These are phyloP conservation scores for Gymnoscopelus braueri DNA, from an alignment of 2,797 vertebrate genomes.

Conservation along the genomic window DNA sequence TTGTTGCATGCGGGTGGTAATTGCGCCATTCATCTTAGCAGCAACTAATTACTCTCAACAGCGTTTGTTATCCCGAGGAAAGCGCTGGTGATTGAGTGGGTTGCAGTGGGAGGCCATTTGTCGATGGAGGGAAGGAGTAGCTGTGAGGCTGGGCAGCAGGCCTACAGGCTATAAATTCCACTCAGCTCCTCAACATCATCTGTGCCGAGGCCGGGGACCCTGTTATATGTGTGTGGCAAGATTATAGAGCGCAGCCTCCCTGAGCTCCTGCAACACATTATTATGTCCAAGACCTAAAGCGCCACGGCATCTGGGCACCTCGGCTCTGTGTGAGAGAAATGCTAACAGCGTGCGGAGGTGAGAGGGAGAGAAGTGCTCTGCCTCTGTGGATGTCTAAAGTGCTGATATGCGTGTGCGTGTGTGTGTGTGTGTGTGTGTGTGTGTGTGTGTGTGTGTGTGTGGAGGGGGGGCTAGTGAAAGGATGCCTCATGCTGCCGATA, in stretches of 20 bases:
- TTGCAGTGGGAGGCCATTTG: slow-evolving; percentile 28
- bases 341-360: slow-evolving; percentile 3
- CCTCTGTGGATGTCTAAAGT: not conserved
- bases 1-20: slow-evolving; percentile 36
- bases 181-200: slow-evolving; percentile 2
- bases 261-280: not conserved
- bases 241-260: not conserved
- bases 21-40: slow-evolving; percentile 48
- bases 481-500: not conserved
- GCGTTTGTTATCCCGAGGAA: slow-evolving; percentile 35
- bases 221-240: slow-evolving; percentile 2
- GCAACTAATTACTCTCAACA: slow-evolving; percentile 47
- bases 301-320: not conserved
- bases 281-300: slow-evolving; percentile 10
- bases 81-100: slow-evolving; percentile 36
- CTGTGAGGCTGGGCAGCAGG: not conserved
- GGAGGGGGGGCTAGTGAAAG: not conserved
- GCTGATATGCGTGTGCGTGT: not conserved
- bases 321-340: slow-evolving; percentile 3
- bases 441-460: not conserved
- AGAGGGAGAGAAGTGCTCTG: not conserved
- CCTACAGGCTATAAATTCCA: slow-evolving; percentile 3
- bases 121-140: slow-evolving; percentile 2
- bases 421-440: not conserved
- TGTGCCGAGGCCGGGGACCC: slow-evolving; percentile 2